Evolutionary conservation across 2,888 invertebrate species (phyloP), one percentile per base, ranked within the genome.

Genomic region (Amaurobius ferox): DNA sequence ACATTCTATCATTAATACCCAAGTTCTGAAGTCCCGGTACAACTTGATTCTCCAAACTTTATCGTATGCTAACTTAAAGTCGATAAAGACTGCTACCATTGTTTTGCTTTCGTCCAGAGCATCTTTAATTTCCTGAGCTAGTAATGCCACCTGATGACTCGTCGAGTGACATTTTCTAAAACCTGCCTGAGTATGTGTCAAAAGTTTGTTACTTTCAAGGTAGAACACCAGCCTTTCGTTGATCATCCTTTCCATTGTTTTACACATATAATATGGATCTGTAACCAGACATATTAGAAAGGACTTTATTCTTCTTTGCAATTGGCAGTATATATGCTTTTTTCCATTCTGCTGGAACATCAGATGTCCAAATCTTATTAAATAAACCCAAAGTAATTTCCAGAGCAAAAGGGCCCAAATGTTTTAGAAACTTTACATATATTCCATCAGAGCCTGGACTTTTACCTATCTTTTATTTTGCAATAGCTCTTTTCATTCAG

Each of bases 1-100:
- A 16, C 66, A 66, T 66, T 66, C 30, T 66, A 6, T 66, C 66
- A 66, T 32, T 32, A 3, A 66, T 32, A 30, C 44, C 44, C n/a
- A 44, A n/a, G 2, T 3, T 16, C n/a, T 44, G 6, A 16, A 13
- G n/a, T 16, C n/a, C 2, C n/a, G 16, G 16, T 16, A 11, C 16
- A 16, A 44, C 2, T 5, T 44, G n/a, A 2, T 44, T 44, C 44
- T 44, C 44, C 16, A 44, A 44, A 13, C n/a, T 16, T 3, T 11
- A 44, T 6, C 44, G 16, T 44, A 11, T 11, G 44, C 44, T 16
- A n/a, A 11, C n/a, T n/a, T 44, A n/a, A 44, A 44, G 16, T 44
- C 44, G n/a, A 44, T n/a, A 44, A 44, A 44, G n/a, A 44, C 35
- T 35, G 5, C 11, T 7, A 35, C 11, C 11, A 11, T 11, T 35